phyloP scores from a whole-genome alignment of 35 echinoderm and acorn worm genomes.

The Acanthaster planci region DNA sequence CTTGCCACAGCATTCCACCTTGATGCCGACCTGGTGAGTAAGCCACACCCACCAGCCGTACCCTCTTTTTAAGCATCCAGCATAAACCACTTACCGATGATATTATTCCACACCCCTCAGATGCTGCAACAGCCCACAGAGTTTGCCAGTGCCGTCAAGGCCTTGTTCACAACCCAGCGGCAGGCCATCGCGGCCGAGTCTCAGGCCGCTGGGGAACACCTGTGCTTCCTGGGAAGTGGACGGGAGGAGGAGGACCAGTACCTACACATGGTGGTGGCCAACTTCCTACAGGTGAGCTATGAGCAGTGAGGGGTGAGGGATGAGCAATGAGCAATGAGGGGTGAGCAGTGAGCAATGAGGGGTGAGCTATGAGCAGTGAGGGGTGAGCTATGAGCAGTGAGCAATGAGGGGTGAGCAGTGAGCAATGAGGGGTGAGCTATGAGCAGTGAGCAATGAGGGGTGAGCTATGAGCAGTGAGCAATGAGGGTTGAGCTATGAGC shows the following conservation, averaged over 20 bases:
- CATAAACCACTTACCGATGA: too few species aligned
- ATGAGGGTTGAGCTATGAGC: too few species aligned
- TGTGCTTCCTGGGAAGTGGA: conserved; percentile 94
- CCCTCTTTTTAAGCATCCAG: too few species aligned
- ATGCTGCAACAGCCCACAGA: conserved; percentile 97
- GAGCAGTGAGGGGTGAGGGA: neutral
- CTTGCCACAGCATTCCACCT: conserved; percentile 94
- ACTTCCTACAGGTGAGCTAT: conserved; percentile 88
- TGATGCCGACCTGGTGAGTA: conserved; percentile 90
- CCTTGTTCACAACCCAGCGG: conserved; percentile 85
- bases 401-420: neutral
- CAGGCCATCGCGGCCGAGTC: conserved; percentile 93
- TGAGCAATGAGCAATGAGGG: neutral
- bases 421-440: neutral
- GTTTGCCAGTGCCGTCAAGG: conserved; percentile 96
- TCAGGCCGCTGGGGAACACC: conserved; percentile 86
- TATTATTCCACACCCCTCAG: conserved; percentile 29
- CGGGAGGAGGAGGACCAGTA: conserved; percentile 98
- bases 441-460: too few species aligned
- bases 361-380: too few species aligned
- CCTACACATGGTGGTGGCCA: conserved; percentile 95
- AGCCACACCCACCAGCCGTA: too few species aligned
- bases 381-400: neutral
- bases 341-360: neutral
- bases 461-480: too few species aligned